Percentiles rank a stretch among this genome's conserved stretches.
Conservation (phyloP, 2,888 invertebrate genomes). For the Lobophora halterata region DNA sequence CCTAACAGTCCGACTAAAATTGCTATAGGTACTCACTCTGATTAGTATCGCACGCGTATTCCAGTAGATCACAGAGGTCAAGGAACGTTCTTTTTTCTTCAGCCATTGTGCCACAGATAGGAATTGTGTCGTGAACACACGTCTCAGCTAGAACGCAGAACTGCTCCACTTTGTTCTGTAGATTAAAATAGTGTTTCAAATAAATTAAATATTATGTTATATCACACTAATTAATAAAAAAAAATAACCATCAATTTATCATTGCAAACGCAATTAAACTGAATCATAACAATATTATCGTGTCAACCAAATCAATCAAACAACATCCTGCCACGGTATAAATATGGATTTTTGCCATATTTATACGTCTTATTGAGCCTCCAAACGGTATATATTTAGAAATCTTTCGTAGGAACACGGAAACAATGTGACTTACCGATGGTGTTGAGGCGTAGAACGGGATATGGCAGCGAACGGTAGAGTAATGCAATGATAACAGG, state of each 20-base stretch:
- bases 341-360: too few relatives aligned
- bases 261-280: too few relatives aligned
- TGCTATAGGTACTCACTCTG: slow-evolving; percentile 42
- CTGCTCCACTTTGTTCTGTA: slow-evolving; percentile 65
- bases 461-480: slow-evolving; percentile 43
- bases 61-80: slow-evolving; percentile 64
- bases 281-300: too few relatives aligned
- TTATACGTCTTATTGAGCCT: too few relatives aligned
- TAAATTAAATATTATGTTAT: too few relatives aligned
- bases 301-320: too few relatives aligned
- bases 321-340: too few relatives aligned
- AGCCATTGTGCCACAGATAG: slow-evolving; percentile 61
- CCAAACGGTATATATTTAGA: too few relatives aligned
- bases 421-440: slow-evolving; percentile 43
- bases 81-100: slow-evolving; percentile 57
- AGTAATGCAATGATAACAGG: slow-evolving; percentile 26
- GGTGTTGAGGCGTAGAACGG: slow-evolving; percentile 55
- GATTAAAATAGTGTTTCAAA: too few relatives aligned
- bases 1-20: neutral
- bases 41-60: slow-evolving; percentile 63
- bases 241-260: too few relatives aligned
- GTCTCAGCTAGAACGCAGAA: slow-evolving; percentile 56
- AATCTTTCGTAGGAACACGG: too few relatives aligned
- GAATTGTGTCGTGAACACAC: slow-evolving; percentile 67
- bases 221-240: too few relatives aligned